Evolutionary conservation across 2,797 vertebrate genomes (phyloP), one percentile per base, ranked within the genome.

Genomic region (Ficedula albicollis): DNA sequence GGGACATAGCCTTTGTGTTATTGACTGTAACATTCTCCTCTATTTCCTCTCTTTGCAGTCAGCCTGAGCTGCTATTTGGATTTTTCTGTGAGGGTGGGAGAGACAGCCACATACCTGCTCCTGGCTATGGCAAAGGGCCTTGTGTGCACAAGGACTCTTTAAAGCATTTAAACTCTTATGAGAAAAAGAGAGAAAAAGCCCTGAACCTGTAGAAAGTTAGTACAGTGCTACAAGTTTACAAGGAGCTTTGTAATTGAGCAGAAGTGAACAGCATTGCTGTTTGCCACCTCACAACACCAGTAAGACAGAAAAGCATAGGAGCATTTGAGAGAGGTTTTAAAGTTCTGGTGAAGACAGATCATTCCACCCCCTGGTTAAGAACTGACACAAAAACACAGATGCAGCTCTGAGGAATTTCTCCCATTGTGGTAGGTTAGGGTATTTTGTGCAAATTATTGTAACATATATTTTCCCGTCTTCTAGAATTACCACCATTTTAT

Each of bases 41-140:
- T 5, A 7, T 3, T 2, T 20, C 1, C 7, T 30, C 30, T 6
- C 19, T 46, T 49, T 36, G 60, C 12, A 70, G 30, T 17, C 44
- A 86, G 13, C 11, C 86, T 34, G 14, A 89, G 54, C 11, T 56
- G 38, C 13, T 7, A 3, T 62, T 89, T 79, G 7, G 38, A 7
- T 13, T 68, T 59, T 41, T 56, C 52, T 59, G 17, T 41, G 39
- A 77, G 26, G 5, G 1, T 66, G 43, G 21, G 3, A 64, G 41
- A 44, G 6, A 32, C 16, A 30, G 11, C 7, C 58, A 58, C 68
- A 51, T 26, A 39, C 27, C 39, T 30, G 6, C 32, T 41, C 39
- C 8, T 8, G 38, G 26, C 52, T 52, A 10, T 0, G 0, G 32
- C 44, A 41, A 48, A 58, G 7, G 6, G 13, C 4, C 36, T 13